Evolutionary conservation across 1,140 invertebrate species (phyloP).

Genomic region (Bombyx mandarina): DNA sequence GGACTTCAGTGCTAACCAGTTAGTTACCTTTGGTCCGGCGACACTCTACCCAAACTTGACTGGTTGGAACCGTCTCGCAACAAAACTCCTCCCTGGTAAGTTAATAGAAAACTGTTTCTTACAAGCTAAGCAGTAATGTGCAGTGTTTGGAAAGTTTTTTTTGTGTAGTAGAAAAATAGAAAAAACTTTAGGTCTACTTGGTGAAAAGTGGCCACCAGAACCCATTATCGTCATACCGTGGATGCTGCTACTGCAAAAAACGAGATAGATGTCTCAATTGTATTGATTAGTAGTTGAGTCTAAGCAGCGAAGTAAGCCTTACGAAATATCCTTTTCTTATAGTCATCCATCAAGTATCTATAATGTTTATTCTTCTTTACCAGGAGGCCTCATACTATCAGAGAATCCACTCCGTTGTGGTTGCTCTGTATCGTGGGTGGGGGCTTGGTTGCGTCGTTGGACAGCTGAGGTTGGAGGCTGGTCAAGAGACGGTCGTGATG

Average conservation of each 20-base stretch:
- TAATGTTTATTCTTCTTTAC: slow-evolving; percentile 16
- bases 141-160: too few species aligned
- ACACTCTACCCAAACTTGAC: slow-evolving; percentile 84
- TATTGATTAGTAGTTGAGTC: too few species aligned
- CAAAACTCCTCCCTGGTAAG: slow-evolving; percentile 79
- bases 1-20: slow-evolving; percentile 82
- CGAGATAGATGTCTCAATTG: too few species aligned
- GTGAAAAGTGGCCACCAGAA: not conserved
- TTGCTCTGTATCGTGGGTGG: slow-evolving; percentile 88
- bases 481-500: slow-evolving; percentile 9
- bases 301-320: too few species aligned
- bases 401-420: slow-evolving; percentile 87
- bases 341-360: too few species aligned
- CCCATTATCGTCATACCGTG: too few species aligned
- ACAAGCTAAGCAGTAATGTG: too few species aligned
- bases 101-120: not conserved
- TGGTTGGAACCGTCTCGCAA: slow-evolving; percentile 84
- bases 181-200: not conserved
- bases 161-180: not conserved
- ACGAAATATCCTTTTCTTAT: too few species aligned
- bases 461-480: slow-evolving; percentile 64
- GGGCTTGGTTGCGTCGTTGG: slow-evolving; percentile 88
- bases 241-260: too few species aligned
- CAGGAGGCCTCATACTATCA: slow-evolving; percentile 84
- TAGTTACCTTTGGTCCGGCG: slow-evolving; percentile 80